Conservation (phyloP, 2,888 invertebrate genomes). For the Zygaena filipendulae region DNA sequence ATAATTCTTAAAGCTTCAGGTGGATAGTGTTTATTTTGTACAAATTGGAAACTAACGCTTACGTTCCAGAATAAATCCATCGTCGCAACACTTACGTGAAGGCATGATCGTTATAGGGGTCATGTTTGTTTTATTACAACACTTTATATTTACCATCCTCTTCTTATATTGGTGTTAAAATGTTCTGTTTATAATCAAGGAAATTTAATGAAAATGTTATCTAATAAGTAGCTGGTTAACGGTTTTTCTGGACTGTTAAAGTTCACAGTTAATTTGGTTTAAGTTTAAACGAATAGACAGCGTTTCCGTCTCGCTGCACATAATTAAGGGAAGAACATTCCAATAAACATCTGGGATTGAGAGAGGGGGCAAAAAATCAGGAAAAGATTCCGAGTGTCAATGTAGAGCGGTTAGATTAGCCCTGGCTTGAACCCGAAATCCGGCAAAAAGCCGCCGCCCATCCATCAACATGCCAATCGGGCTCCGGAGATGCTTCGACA, state of each 20-base stretch:
- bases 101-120: conserved; percentile 30
- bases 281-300: conserved; percentile 21
- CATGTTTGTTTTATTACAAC: conserved; percentile 40
- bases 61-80: conserved; percentile 38
- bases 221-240: conserved; percentile 21
- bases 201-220: too few relatives aligned
- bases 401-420: conserved; percentile 55
- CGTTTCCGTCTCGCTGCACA: conserved; percentile 50
- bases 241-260: conserved; percentile 12
- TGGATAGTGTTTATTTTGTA: conserved; percentile 31
- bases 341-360: conserved; percentile 54
- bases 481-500: conserved; percentile 27
- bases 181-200: too few relatives aligned
- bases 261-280: conserved; percentile 17
- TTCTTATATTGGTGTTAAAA: too few relatives aligned
- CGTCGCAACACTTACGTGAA: conserved; percentile 26
- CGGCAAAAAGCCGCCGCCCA: conserved; percentile 58
- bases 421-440: conserved; percentile 28
- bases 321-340: conserved; percentile 44
- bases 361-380: conserved; percentile 45
- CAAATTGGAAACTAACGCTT: conserved; percentile 24
- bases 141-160: too few relatives aligned
- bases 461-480: conserved; percentile 45
- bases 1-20: conserved; percentile 44
- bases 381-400: conserved; percentile 58